Base-by-base conservation (phyloP, 2,113 vertebrate genomes). In the Scalopus aquaticus region DNA sequence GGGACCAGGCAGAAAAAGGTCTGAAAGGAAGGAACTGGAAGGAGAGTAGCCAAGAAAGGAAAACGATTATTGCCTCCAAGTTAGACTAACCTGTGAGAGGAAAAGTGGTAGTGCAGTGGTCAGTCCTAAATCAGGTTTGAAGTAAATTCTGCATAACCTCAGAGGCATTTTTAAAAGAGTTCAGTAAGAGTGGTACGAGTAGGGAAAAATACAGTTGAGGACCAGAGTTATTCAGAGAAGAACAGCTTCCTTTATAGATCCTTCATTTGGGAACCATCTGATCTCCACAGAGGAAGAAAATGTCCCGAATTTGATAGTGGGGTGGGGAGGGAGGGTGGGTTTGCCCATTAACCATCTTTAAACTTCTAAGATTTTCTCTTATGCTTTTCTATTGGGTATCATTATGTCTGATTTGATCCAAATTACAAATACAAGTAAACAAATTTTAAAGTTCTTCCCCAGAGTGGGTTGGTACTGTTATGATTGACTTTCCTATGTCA, bases 361-460 rank as follows among this genome's bases (percentile, higher is more conserved):
- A 90, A 70, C 35, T 65, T 92, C 7, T 58, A 28, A 46, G 35
- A 19, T 30, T 93, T 93, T 73, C 7, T 49, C 24, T 90, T 80
- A 56, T 60, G 0, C 73, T 93, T 77, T n/a, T 86, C 26, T 82
- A 42, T 90, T 4, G 3, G 44, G 32, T 22, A 30, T 24, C 82
- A 56, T 82, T 69, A 24, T 39, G 10, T 73, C 32, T 90, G 65
- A 56, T 84, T 62, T 90, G 32, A 65, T 84, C 35, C 46, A n/a
- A 77, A 49, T 81, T 95, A 74, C 37, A 95, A 91, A 60, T 81
- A 51, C 10, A 90, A 10, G 16, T 54, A 64, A 79, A n/a, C 28
- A 93, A 37, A 72, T 56, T 72, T 93, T 77, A n/a, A 44, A 16
- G 51, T 81, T 20, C 62, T 26, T 76, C 28, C 51, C 73, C 62